Conservation (phyloP, 2,888 invertebrate genomes). For the Fragum whitleyi region DNA sequence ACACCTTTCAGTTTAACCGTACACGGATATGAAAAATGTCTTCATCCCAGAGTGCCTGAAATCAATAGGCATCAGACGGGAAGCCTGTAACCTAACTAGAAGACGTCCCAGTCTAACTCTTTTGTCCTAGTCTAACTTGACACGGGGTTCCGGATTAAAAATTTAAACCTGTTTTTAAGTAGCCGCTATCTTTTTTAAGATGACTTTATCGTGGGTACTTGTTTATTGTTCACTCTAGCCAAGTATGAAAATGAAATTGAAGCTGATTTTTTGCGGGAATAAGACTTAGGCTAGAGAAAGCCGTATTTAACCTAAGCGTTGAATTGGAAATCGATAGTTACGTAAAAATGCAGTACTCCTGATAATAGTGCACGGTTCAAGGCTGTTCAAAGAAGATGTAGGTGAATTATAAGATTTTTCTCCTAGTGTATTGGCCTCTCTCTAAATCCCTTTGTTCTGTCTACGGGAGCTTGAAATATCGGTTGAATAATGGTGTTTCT, state of each 20-base stretch:
- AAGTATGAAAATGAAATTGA: no score
- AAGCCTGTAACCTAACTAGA: background rate
- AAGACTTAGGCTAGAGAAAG: no score
- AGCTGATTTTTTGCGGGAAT: no score
- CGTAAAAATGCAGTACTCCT: background rate
- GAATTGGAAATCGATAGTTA: background rate
- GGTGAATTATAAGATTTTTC: background rate
- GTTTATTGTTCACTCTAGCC: no score
- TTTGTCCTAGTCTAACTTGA: background rate
- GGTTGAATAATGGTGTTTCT: no score
- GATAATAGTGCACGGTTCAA: background rate
- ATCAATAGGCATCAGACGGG: background rate
- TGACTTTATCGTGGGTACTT: no score
- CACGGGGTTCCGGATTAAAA: background rate
- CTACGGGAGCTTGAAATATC: no score
- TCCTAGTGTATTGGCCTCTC: background rate
- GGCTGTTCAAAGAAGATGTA: background rate
- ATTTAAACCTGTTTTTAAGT: no score
- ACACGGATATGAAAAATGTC: no score
- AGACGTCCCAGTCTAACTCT: background rate
- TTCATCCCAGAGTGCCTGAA: background rate
- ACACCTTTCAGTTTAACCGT: no score
- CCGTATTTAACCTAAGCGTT: background rate
- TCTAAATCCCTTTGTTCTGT: background rate
- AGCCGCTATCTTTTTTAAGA: no score